Evolutionary conservation across 2,113 vertebrate genomes (phyloP).

Genomic region (Ameiurus melas): DNA sequence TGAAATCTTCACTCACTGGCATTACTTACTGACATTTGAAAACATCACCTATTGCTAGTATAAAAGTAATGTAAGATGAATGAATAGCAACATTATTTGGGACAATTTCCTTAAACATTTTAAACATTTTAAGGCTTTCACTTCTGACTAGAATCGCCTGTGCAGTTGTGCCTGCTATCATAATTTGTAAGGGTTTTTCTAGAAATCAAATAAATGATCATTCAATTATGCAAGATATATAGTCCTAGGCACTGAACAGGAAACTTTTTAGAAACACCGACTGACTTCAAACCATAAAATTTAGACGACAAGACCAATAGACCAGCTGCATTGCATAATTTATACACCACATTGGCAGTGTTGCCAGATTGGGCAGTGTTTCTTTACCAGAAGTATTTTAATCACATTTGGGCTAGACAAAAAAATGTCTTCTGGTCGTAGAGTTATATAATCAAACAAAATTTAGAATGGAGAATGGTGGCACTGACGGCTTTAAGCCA

Average conservation of each 20-base stretch:
- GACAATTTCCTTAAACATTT: neutral
- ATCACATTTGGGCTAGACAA: neutral
- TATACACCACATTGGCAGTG: constrained; percentile 13
- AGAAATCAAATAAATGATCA: neutral
- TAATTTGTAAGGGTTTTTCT: neutral
- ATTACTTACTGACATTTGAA: neutral
- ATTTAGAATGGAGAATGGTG: neutral
- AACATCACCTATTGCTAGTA: neutral
- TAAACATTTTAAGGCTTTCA: neutral
- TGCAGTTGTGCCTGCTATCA: neutral
- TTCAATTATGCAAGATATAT: neutral
- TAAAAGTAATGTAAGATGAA: neutral
- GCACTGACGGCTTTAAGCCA: neutral
- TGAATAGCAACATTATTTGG: neutral
- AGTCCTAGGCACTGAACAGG: neutral
- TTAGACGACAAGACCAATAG: constrained; percentile 7
- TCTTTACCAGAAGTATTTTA: neutral
- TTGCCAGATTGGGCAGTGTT: neutral
- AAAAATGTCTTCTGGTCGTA: neutral
- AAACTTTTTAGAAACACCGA: neutral
- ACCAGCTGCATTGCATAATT: constrained; percentile 45
- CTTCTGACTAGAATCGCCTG: neutral
- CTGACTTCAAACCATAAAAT: neutral
- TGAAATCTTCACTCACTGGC: neutral
- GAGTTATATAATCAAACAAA: neutral